Evolutionary conservation across 2,113 vertebrate species (phyloP).

Genomic region (Nannospalax galili): DNA sequence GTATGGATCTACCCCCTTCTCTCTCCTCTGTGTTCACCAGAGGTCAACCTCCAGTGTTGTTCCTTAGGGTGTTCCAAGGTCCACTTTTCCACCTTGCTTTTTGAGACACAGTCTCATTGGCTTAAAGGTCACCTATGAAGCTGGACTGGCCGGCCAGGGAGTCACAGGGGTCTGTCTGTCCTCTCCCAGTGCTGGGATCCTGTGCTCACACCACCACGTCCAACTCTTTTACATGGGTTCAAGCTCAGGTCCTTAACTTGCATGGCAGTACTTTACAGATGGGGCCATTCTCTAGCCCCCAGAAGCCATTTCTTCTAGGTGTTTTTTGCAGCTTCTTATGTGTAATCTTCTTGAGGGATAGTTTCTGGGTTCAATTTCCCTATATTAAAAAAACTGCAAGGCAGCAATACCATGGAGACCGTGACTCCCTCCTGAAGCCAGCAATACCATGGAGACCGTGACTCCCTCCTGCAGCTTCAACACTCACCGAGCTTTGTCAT

Average conservation of each 20-base stretch:
- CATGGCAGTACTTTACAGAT: no score
- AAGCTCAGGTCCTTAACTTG: background rate
- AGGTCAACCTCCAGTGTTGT: background rate
- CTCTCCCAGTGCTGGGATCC: background rate
- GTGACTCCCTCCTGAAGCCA: background rate
- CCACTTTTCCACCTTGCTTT: background rate
- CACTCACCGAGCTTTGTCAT: background rate
- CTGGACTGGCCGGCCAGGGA: background rate
- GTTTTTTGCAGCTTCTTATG: background rate
- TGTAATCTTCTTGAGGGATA: background rate
- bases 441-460: background rate
- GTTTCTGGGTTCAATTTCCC: background rate
- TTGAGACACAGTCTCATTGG: background rate
- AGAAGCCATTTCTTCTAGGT: background rate
- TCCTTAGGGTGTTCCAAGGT: background rate
- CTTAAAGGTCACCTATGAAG: background rate
- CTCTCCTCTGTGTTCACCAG: background rate
- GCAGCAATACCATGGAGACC: background rate
- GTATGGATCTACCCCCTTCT: no score
- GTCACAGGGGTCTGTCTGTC: no score
- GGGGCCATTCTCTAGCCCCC: no score
- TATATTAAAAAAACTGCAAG: slow-evolving; percentile 32
- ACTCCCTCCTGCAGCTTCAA: background rate
- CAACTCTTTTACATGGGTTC: no score
- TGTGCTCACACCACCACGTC: background rate